phyloP scores from a whole-genome alignment of 2,113 vertebrate species.

The Scomber colias region DNA sequence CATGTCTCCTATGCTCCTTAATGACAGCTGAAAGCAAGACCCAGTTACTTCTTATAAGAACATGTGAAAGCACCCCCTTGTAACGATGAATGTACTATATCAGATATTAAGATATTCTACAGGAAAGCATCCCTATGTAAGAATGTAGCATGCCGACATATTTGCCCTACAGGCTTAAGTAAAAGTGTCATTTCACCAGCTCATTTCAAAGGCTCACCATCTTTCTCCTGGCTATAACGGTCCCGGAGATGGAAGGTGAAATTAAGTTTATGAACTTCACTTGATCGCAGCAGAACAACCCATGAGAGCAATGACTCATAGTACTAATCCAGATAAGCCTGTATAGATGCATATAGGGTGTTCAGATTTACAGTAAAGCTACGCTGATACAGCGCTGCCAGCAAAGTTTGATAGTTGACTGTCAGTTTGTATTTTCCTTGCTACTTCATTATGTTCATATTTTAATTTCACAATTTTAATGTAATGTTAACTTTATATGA shows the following conservation, averaged over 20 bases:
- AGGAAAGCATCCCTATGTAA: constrained; percentile 38
- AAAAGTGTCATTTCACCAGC: constrained; percentile 56
- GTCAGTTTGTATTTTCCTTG: background rate
- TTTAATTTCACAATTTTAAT: too few relatives aligned
- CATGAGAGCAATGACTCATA: constrained; percentile 51
- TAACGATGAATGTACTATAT: background rate
- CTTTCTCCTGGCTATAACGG: constrained; percentile 61
- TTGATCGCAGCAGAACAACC: constrained; percentile 44
- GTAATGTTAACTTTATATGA: too few relatives aligned
- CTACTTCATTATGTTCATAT: background rate
- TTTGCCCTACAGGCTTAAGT: constrained; percentile 51
- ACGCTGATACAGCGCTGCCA: background rate
- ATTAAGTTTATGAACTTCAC: constrained; percentile 71
- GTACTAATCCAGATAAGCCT: constrained; percentile 12
- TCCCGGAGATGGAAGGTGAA: constrained; percentile 66
- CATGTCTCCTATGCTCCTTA: constrained; percentile 22
- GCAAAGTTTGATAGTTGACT: background rate
- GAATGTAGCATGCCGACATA: constrained; percentile 13
- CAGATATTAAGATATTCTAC: constrained; percentile 15
- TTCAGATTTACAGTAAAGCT: background rate
- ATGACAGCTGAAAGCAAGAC: constrained; percentile 28
- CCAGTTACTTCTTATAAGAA: constrained; percentile 24
- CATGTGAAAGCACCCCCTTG: constrained; percentile 11
- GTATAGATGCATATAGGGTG: background rate
- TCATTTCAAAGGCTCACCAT: constrained; percentile 63